Evolutionary conservation across 2,113 vertebrate genomes (phyloP), one percentile per base, ranked within the genome.

Genomic region (Dipodomys ordii): DNA sequence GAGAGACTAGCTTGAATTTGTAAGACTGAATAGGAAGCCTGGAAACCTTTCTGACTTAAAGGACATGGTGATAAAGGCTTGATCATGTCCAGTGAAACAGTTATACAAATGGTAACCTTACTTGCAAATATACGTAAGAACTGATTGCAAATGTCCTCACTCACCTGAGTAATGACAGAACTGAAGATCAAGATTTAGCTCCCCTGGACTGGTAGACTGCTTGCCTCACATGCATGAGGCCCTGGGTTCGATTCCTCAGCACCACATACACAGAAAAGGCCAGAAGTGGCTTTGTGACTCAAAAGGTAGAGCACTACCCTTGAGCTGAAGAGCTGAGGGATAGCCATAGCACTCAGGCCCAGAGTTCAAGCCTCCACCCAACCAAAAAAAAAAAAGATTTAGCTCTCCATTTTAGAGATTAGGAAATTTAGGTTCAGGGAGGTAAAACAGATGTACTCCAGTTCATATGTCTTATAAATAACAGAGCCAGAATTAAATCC

Each of bases 321-420:
- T 39, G 4, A 39, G 39, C 39, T 39, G 39, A 39, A 39, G 39
- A 39, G 39, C 39, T 39, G 39, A 39, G 39, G 39, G 39, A 39
- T 39, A 39, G 39, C 39, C 0, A 39, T 39, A 39, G 5, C 39
- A 39, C 39, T 5, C 39, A 39, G 39, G 39, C 39, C 4, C 39
- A 39, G 39, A 39, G 39, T 39, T 39, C 39, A 39, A 39, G 39
- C 39, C 39, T 5, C 39, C 39, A 39, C 39, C 39, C 4, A 1
- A 39, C 39, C 39, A 39, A 39, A 39, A 39, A 39, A 39, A 39
- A 39, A 39, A 39, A 72, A 46, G 25, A 74, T 83, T 88, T 65
- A 83, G 35, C 46, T 62, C 35, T 57, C 53, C 27, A 53, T 79
- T 94, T 93, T 84, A 85, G 23, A 85, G 73, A 83, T 74, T 69